phyloP scores from a whole-genome alignment of 2,888 invertebrate genomes.

The Lamellibrachia columna region DNA sequence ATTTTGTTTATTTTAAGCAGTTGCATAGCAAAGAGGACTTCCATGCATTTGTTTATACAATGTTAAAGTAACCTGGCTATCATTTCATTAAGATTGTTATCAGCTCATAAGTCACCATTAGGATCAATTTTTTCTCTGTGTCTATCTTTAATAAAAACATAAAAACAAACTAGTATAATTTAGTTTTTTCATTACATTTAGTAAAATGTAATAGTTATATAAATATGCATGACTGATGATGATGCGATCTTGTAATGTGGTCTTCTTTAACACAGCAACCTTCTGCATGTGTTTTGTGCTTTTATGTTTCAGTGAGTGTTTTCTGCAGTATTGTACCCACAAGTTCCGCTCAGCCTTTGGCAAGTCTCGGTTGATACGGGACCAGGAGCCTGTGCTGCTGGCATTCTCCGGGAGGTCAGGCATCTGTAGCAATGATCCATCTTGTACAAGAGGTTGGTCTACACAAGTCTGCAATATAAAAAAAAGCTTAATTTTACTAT shows the following conservation, averaged over 20 bases:
- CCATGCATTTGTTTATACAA: too few relatives aligned
- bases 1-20: too few relatives aligned
- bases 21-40: too few relatives aligned
- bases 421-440: slow-evolving; percentile 77
- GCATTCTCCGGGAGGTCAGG: slow-evolving; percentile 76
- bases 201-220: not conserved
- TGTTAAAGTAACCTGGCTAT: too few relatives aligned
- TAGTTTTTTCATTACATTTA: not conserved
- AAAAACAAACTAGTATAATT: not conserved
- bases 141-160: not conserved
- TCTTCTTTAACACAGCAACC: not conserved
- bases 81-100: too few relatives aligned
- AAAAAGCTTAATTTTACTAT: slow-evolving; percentile 32
- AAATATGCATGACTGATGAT: not conserved
- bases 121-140: too few relatives aligned
- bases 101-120: too few relatives aligned
- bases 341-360: slow-evolving; percentile 89
- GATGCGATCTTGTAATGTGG: not conserved
- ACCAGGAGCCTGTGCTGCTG: slow-evolving; percentile 76
- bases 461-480: too few relatives aligned
- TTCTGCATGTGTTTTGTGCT: not conserved
- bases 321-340: slow-evolving; percentile 77
- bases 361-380: slow-evolving; percentile 78
- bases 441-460: slow-evolving; percentile 72
- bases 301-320: slow-evolving; percentile 72